These are phyloP conservation scores for Ruditapes philippinarum DNA, from an alignment of 1,140 invertebrate genomes.

Conservation along the genomic window DNA sequence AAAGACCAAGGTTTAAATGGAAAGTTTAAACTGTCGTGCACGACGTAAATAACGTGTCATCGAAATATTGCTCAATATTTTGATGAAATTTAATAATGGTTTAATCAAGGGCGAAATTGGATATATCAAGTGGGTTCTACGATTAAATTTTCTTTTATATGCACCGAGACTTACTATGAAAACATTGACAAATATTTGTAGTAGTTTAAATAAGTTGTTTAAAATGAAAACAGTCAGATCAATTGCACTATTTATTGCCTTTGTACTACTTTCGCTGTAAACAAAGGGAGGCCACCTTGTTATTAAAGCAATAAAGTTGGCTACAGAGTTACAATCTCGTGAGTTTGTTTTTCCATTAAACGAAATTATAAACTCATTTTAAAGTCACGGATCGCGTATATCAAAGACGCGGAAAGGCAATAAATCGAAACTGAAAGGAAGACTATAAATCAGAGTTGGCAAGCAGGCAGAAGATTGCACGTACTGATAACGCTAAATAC, in stretches of 20 bases:
- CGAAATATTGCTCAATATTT: constrained; percentile 26
- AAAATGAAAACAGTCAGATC: too few relatives aligned
- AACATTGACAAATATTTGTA: background rate
- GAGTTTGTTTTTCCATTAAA: too few relatives aligned
- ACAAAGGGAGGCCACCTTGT: background rate
- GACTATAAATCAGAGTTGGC: background rate
- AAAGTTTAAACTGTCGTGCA: background rate
- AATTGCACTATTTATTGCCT: too few relatives aligned
- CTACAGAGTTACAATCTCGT: background rate
- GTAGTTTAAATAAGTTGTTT: background rate
- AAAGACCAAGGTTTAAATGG: background rate
- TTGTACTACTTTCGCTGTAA: too few relatives aligned
- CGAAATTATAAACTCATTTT: too few relatives aligned
- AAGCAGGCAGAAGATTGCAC: background rate
- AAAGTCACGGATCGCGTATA: background rate
- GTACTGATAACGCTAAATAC: constrained; percentile 6
- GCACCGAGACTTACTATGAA: background rate
- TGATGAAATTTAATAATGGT: constrained; percentile 23
- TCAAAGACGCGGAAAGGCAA: background rate
- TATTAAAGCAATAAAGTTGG: background rate
- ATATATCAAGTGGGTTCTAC: background rate
- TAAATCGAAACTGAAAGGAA: background rate
- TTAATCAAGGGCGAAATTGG: constrained; percentile 8
- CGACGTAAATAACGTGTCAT: background rate
- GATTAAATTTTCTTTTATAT: background rate